Evolutionary conservation across 2,797 vertebrate species (phyloP).

Genomic region (Euphonia xanthogaster): DNA sequence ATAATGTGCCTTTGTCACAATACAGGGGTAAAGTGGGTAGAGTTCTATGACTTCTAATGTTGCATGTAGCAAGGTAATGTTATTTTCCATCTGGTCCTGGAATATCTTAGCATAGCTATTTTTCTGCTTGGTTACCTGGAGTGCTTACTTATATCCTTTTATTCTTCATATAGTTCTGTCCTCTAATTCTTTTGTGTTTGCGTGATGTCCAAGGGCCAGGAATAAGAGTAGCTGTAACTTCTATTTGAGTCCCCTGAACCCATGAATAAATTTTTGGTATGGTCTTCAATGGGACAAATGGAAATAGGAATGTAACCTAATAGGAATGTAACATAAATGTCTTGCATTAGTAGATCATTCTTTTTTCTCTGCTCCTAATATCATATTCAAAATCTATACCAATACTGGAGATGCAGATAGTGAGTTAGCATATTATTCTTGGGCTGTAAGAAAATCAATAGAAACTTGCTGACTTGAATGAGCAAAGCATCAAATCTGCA

Average conservation of each 20-base stretch:
- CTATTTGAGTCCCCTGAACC: not conserved
- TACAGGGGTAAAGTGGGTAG: not conserved
- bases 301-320: not conserved
- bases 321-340: not conserved
- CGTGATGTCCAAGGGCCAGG: not conserved
- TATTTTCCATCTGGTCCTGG: not conserved
- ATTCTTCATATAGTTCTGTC: not conserved
- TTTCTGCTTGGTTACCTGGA: not conserved
- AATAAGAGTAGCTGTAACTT: not conserved
- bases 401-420: not conserved
- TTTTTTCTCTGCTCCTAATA: not conserved
- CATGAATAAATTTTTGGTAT: not conserved
- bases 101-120: not conserved
- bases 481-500: not conserved
- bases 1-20: not conserved
- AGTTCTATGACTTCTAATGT: not conserved
- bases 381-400: not conserved
- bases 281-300: not conserved
- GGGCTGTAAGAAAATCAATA: slow-evolving; percentile 7
- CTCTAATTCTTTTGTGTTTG: not conserved
- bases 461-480: not conserved
- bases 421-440: not conserved
- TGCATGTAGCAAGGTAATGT: not conserved
- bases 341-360: not conserved
- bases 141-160: not conserved